A percentile compares a stretch with the other conserved stretches of the same genome.
These are phyloP conservation scores for Gari tellinella DNA, from an alignment of 2,888 invertebrate species.

Conservation along the genomic window DNA sequence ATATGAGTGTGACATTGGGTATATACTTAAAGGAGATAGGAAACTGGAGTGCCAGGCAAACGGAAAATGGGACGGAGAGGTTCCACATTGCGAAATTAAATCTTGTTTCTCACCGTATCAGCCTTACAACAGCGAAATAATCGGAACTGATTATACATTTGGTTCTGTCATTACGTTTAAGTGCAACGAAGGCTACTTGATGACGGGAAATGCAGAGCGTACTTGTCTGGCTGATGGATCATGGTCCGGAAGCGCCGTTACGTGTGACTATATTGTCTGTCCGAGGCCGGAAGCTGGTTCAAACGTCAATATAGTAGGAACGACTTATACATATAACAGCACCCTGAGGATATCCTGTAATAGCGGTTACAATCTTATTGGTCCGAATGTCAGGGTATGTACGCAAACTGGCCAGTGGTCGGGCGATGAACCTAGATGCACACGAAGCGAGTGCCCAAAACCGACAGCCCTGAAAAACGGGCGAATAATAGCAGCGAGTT, in stretches of 20 bases:
- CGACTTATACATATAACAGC: constrained; percentile 42
- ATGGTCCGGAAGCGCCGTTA: constrained; percentile 66
- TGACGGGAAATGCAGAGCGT: constrained; percentile 60
- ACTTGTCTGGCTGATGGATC: constrained; percentile 64
- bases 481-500: constrained; percentile 23
- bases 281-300: constrained; percentile 36
- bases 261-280: constrained; percentile 67
- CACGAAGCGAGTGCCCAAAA: constrained; percentile 63
- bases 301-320: constrained; percentile 49
- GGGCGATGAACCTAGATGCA: constrained; percentile 75
- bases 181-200: constrained; percentile 69
- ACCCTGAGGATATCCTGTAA: constrained; percentile 62
- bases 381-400: constrained; percentile 73
- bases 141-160: constrained; percentile 50
- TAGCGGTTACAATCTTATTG: constrained; percentile 68
- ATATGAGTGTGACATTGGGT: constrained; percentile 72
- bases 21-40: constrained; percentile 66
- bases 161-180: constrained; percentile 59
- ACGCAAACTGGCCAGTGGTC: constrained; percentile 77
- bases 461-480: constrained; percentile 68
- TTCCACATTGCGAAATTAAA: constrained; percentile 50
- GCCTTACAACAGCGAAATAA: constrained; percentile 50
- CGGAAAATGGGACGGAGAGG: constrained; percentile 68
- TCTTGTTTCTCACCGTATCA: constrained; percentile 48
- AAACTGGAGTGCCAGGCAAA: constrained; percentile 71